Base-by-base conservation (phyloP, 2,888 invertebrate species). In the Tipula vernalis region DNA sequence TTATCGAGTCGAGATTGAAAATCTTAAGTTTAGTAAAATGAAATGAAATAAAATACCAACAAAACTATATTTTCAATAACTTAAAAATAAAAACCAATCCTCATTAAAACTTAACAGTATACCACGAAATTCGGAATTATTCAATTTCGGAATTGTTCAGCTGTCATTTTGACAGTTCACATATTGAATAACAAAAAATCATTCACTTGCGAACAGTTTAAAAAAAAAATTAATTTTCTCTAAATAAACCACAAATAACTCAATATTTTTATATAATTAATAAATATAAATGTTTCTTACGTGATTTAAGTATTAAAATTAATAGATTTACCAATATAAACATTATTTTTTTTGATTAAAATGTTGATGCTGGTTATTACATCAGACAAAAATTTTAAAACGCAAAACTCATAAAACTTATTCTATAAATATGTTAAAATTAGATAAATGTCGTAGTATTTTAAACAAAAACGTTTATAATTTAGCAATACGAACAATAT, bases 391-490 rank as follows among this genome's bases (percentile, higher is more conserved):
- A 10, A 10, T 71, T 71, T 28, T 0, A 71, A 28, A 10, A 71
- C 10, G 28, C 28, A 8, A 10, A 71, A 44, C 28, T 86, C 18
- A 44, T 42, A 18, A 28, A 15, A 71, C 28, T 12, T 28, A 6
- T 0, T 28, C 2, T 28, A 71, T 6, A 71, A 71, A 28, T 71
- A 86, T 86, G 86, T 86, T 86, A 42, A 86, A 86, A 83, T 83
- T 86, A 41, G 86, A 86, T 3, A 86, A 83, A 83, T 86, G 83
- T 83, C 47, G 47, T 36, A 28, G 44, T 47, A 83, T 86, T n/a
- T 86, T 86, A 83, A 86, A 86, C 44, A 86, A 83, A 83, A 83
- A 36, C 36, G 10, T 86, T n/a, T 86, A 51, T 47, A 86, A 86
- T 42, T 47, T 41, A 28, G 86, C 86, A 18, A 36, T 83, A n/a